A percentile compares a stretch with the other conserved stretches of the same genome.
Conservation (phyloP, 2,888 invertebrate genomes). For the Cantharis rufa region DNA sequence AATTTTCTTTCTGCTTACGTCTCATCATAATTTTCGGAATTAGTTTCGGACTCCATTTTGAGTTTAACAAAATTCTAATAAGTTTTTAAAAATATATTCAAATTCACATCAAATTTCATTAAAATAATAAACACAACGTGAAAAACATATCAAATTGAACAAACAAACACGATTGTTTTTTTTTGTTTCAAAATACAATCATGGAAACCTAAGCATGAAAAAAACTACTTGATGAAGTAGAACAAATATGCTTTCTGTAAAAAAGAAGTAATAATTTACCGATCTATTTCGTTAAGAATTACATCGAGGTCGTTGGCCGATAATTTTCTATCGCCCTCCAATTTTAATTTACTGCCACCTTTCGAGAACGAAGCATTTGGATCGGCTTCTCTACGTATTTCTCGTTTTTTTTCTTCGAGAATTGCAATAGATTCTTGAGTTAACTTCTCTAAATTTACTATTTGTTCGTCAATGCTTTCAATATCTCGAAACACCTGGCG, state of each 20-base stretch:
- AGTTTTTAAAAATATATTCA: neutral
- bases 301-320: constrained; percentile 30
- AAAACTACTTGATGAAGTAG: neutral
- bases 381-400: constrained; percentile 20
- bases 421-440: constrained; percentile 26
- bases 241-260: neutral
- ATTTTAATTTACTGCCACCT: constrained; percentile 4
- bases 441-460: constrained; percentile 21
- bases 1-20: neutral
- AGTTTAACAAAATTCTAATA: neutral
- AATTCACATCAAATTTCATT: neutral
- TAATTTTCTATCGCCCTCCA: constrained; percentile 19
- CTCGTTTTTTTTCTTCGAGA: constrained; percentile 32
- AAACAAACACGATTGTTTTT: neutral
- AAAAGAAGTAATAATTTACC: constrained; percentile 18
- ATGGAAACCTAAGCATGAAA: neutral
- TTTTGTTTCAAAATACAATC: neutral
- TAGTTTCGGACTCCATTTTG: neutral
- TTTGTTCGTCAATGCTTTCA: constrained; percentile 26
- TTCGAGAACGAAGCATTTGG: constrained; percentile 12
- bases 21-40: neutral
- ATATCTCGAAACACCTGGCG: constrained; percentile 18
- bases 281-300: constrained; percentile 31
- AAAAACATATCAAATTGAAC: neutral
- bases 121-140: neutral